Base-by-base conservation (phyloP, 2,888 invertebrate species). In the Cephus rjabovi region DNA sequence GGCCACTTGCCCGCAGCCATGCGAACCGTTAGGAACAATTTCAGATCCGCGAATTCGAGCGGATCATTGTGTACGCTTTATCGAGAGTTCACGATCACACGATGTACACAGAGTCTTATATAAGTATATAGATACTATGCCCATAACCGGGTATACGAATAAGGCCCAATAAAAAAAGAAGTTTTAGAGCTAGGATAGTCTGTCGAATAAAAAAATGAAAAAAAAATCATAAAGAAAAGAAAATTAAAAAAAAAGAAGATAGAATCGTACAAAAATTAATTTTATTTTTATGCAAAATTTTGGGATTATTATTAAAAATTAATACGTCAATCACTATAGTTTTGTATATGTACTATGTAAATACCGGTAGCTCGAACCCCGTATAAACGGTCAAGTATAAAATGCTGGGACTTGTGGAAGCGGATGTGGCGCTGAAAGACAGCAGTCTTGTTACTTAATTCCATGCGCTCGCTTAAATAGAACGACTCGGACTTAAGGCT, bases 401-500 rank as follows among this genome's bases (percentile, higher is more conserved):
- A 56, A 56, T 56, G 9, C 23, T 6, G 56, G 23, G 56, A 56
- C 56, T 56, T 3, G 56, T 56, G 80, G 84, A 87, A 86, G 86
- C 86, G 86, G 87, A 87, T 86, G 84, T 85, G 83, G 85, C 85
- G 86, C 84, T 87, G 87, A 87, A 86, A 88, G 87, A 88, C 87
- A 87, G 86, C 33, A 83, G 85, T 82, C 85, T 87, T 85, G 87
- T 88, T 88, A 88, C 87, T 88, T 88, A 87, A 88, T 88, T 88
- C 88, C 86, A 86, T 85, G 86, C 85, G 86, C 80, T 87, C 86
- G 87, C 86, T 88, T 88, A 88, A 88, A 88, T 88, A 88, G 88
- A 88, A 88, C 88, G 87, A 87, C 88, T 87, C 84, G 85, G 88
- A 87, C 87, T 85, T 83, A 82, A 85, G 84, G 86, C 84, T 35